These are phyloP conservation scores for Mormyrus lacerda DNA, from an alignment of 2,113 vertebrate genomes.

Conservation along the genomic window DNA sequence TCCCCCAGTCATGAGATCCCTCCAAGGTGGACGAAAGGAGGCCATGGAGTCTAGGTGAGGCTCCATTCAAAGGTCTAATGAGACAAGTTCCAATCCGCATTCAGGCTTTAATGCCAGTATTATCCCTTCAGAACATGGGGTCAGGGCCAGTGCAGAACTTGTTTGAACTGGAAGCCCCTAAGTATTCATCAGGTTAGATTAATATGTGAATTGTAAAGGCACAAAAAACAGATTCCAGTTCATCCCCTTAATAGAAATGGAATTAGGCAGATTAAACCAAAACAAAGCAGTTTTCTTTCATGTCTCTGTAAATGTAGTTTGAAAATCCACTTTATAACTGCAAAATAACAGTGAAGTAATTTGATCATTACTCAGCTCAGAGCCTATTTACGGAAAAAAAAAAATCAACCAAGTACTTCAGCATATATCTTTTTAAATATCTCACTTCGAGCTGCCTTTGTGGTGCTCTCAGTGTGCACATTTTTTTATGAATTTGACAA, in stretches of 20 bases:
- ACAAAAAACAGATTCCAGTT: conserved; percentile 1
- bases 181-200: conserved; percentile 15
- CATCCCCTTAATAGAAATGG: neutral
- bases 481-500: neutral
- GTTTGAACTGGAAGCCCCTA: conserved; percentile 25
- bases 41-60: conserved; percentile 25
- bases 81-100: conserved; percentile 62
- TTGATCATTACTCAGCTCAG: neutral
- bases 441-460: neutral
- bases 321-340: conserved; percentile 28
- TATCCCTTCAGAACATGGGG: conserved; percentile 53
- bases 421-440: conserved; percentile 24
- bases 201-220: neutral
- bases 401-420: neutral
- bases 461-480: neutral
- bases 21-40: conserved; percentile 31
- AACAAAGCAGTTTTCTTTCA: conserved; percentile 51
- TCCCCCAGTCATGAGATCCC: conserved; percentile 39
- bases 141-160: conserved; percentile 59
- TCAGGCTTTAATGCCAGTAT: conserved; percentile 26
- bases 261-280: neutral
- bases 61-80: conserved; percentile 34
- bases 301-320: conserved; percentile 52
- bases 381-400: neutral
- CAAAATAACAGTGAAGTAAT: neutral